Conservation (phyloP, 2,888 invertebrate species). For the Macropis europaea region DNA sequence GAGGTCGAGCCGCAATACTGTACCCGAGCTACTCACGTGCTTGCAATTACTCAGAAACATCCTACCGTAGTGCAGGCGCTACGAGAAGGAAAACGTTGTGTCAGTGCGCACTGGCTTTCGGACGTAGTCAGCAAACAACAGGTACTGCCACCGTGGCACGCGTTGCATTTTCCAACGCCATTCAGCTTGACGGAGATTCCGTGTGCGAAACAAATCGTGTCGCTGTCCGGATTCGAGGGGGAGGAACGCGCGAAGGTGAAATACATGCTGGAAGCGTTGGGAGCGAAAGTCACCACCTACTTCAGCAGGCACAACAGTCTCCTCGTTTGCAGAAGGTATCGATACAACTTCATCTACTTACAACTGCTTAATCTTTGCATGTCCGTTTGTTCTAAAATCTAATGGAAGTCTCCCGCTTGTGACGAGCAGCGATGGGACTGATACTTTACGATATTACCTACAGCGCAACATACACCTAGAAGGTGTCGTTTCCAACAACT, state of each 20-base stretch:
- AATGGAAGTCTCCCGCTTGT: too few species aligned
- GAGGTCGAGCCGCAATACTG: slow-evolving; percentile 93
- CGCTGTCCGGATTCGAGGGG: slow-evolving; percentile 94
- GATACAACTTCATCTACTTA: slow-evolving; percentile 1
- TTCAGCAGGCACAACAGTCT: slow-evolving; percentile 90
- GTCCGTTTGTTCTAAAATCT: too few species aligned
- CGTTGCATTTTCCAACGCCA: slow-evolving; percentile 93
- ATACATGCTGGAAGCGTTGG: slow-evolving; percentile 91
- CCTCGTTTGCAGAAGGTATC: slow-evolving; percentile 84
- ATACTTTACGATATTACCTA: too few species aligned
- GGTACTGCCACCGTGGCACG: slow-evolving; percentile 95
- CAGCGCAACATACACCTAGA: too few species aligned
- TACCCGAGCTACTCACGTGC: slow-evolving; percentile 93
- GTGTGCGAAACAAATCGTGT: slow-evolving; percentile 88
- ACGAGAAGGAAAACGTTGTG: slow-evolving; percentile 86
- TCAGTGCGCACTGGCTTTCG: slow-evolving; percentile 94
- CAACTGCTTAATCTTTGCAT: not conserved
- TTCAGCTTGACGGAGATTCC: slow-evolving; percentile 86
- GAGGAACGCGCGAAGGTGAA: slow-evolving; percentile 91
- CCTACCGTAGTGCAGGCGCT: slow-evolving; percentile 93
- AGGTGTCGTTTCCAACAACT: too few species aligned
- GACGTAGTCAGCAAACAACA: slow-evolving; percentile 93
- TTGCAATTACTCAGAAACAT: slow-evolving; percentile 94
- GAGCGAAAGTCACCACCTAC: slow-evolving; percentile 90
- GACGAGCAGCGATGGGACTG: too few species aligned